Base-by-base conservation (phyloP, 2,113 vertebrate genomes). In the Eonycteris spelaea region DNA sequence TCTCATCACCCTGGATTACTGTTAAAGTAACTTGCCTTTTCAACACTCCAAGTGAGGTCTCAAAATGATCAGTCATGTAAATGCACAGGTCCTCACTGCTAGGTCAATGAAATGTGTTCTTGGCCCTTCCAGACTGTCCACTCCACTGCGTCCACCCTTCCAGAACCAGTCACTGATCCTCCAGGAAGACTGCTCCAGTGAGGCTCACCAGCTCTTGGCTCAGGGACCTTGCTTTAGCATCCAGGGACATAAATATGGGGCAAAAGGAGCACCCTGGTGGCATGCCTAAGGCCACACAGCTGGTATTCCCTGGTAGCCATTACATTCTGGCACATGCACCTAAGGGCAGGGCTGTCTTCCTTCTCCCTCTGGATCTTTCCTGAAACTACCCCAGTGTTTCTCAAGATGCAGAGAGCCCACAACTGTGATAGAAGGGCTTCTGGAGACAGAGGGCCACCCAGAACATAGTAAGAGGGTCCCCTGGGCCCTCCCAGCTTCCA, bases 221-320 rank as follows among this genome's bases (percentile, higher is more conserved):
- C 3, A 3, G 26, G 22, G 15, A 51, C 30, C 40, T 48, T 51
- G 57, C 11, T 18, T 71, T 22, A 40, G 51, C 59, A 80, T 21
- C 40, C 40, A 30, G 26, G 18, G 10, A 40, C 51, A 40, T 2
- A 6, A 12, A 2, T 40, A 55, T 65, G 24, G 1, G 15, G 61
- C 33, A n/a, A 75, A 91, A 86, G 48, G 38, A 26, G 33, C 3
- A 2, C 43, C 9, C 22, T 59, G 53, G 35, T 45, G 30, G 79
- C 19, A n/a, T 53, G 40, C 40, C 63, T 22, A 14, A 28, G 67
- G 74, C 14, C 55, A 55, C 61, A 16, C 0, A 35, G 57, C 4
- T 0, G 21, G n/a, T 5, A 9, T 75, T 30, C n/a, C 6, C 74
- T n/a, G 14, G 3, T 6, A 15, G 35, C 33, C 9, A 3, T 14